A percentile compares a stretch with the other conserved stretches of the same genome.
Evolutionary conservation across 2,888 invertebrate genomes (phyloP).

Genomic region (Cataglyphis altisquamis): DNA sequence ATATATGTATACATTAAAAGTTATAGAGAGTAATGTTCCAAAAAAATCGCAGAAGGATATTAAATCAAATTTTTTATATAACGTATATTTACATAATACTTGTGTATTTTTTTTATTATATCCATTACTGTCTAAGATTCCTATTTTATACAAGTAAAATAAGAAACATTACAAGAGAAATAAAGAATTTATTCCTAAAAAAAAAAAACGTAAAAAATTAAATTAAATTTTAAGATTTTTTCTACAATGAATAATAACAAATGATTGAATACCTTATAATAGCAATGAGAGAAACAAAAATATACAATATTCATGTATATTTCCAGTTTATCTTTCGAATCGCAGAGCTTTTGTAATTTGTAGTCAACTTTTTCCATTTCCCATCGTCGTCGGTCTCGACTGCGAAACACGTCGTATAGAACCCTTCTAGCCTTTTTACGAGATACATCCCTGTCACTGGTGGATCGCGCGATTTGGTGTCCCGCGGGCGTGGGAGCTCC

Average conservation of each 20-base stretch:
- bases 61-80: background rate
- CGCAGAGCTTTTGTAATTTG: background rate
- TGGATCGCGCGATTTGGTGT: constrained; percentile 64
- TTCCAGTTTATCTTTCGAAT: background rate
- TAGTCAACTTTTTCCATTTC: background rate
- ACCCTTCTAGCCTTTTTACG: background rate
- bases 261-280: background rate
- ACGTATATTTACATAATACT: background rate
- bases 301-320: background rate
- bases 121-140: too few species aligned
- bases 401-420: background rate
- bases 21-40: background rate
- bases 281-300: background rate
- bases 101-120: background rate
- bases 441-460: constrained; percentile 20
- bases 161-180: background rate
- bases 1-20: background rate
- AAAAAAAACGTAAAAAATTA: background rate
- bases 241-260: background rate
- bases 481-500: constrained; percentile 76
- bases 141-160: background rate
- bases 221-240: background rate
- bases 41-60: background rate
- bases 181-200: background rate
- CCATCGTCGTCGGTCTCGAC: background rate